Base-by-base conservation (phyloP, 2,888 invertebrate species). In the Athetis lepigone region DNA sequence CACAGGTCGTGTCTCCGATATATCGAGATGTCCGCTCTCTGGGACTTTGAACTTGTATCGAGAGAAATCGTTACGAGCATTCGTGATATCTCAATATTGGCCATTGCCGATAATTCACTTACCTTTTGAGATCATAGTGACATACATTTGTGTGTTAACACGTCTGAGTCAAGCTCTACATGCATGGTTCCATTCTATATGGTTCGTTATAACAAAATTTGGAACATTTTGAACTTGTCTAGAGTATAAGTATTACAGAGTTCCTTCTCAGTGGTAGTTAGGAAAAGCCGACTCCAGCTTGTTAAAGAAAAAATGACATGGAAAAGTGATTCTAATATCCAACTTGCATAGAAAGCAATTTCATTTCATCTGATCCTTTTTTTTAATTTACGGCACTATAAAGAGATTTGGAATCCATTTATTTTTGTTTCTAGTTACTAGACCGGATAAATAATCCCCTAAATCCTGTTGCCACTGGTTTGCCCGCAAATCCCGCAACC, bases 31-130 rank as follows among this genome's bases (percentile, higher is more conserved):
- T 50, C 42, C 50, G 27, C 54, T 62, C 51, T 54, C 45, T 52
- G 57, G 61, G 66, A 76, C 63, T 76, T 76, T 73, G 76, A 77
- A 76, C 76, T 77, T 70, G 65, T 47, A n/a, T 62, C 40, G 56
- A 74, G 77, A 70, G 77, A 77, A 77, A 77, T 75, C 71, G 45
- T 56, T 60, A 47, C 47, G 25, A 42, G 33, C 21, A 16, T 9
- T 60, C 62, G 71, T 71, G 71, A 67, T 65, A 59, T n/a, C 42
- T 76, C 56, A 52, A 77, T 77, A 57, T 52, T 60, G 33, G 56
- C 40, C 25, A 39, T 36, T 33, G 51, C 19, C 60, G 47, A 58
- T 63, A 60, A 40, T 65, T 68, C 56, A 50, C 37, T 52, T 29
- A 51, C 40, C 50, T 56, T 59, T 46, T 55, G 49, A 25, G 37